A percentile compares a stretch with the other conserved stretches of the same genome.
Evolutionary conservation across 2,113 vertebrate species (phyloP).

Genomic region (Meles meles): DNA sequence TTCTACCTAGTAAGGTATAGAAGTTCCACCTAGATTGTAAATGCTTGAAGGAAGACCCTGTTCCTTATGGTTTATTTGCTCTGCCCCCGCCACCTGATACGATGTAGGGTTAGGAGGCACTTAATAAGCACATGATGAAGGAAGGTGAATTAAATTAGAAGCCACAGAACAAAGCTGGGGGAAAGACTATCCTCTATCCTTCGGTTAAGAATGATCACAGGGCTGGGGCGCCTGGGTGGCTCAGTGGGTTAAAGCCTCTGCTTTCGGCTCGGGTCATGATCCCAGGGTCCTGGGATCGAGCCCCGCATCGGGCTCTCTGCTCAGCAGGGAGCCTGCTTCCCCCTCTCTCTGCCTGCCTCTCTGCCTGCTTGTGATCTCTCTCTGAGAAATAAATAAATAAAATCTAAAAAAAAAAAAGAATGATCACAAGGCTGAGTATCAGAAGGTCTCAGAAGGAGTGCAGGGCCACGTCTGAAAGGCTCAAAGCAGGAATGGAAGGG

Average conservation of each 20-base stretch:
- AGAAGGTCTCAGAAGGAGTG: background rate
- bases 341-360: no score
- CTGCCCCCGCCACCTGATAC: background rate
- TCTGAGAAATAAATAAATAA: no score
- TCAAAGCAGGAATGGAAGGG: background rate
- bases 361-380: no score
- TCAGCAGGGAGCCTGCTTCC: no score
- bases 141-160: background rate
- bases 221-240: no score
- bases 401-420: no score
- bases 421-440: background rate
- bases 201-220: background rate
- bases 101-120: background rate
- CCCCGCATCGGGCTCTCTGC: no score
- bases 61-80: background rate
- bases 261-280: no score
- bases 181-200: background rate
- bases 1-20: background rate
- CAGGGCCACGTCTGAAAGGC: background rate
- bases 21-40: background rate
- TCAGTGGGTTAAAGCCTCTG: no score
- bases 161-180: background rate
- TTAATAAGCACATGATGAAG: background rate
- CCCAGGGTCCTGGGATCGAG: no score
- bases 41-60: background rate